These are phyloP conservation scores for Leptobrachium ailaonicum DNA, from an alignment of 2,113 vertebrate species.

Conservation along the genomic window DNA sequence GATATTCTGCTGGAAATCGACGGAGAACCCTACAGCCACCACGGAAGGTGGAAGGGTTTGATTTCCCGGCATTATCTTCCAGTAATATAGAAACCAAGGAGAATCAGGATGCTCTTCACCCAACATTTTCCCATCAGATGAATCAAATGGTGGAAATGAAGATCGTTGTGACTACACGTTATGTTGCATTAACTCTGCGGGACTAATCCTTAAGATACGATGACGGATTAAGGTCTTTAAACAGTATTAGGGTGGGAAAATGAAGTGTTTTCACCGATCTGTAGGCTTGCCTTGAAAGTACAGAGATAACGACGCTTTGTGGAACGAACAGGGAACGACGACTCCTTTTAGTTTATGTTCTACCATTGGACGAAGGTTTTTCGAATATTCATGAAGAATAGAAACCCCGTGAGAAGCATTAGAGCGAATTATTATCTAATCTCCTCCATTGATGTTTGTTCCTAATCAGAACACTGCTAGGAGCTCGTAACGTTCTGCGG, in stretches of 20 bases:
- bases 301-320: too few relatives aligned
- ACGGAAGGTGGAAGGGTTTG: not conserved
- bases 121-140: not conserved
- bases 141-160: too few relatives aligned
- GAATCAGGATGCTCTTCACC: not conserved
- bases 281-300: not conserved
- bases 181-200: too few relatives aligned
- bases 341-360: not conserved
- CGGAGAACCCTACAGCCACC: too few relatives aligned
- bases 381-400: not conserved
- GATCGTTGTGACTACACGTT: too few relatives aligned
- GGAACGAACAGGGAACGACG: too few relatives aligned
- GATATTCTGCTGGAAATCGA: too few relatives aligned
- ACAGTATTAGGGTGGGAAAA: not conserved
- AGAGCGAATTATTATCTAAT: not conserved
- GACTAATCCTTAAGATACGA: too few relatives aligned
- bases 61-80: not conserved
- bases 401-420: not conserved
- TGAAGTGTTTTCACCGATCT: not conserved
- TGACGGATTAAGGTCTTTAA: too few relatives aligned
- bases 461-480: not conserved
- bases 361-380: not conserved
- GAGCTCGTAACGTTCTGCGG: not conserved
- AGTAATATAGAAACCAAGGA: not conserved
- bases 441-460: not conserved